These are phyloP conservation scores for Ctena decussata DNA, from an alignment of 2,888 invertebrate genomes.

Conservation along the genomic window DNA sequence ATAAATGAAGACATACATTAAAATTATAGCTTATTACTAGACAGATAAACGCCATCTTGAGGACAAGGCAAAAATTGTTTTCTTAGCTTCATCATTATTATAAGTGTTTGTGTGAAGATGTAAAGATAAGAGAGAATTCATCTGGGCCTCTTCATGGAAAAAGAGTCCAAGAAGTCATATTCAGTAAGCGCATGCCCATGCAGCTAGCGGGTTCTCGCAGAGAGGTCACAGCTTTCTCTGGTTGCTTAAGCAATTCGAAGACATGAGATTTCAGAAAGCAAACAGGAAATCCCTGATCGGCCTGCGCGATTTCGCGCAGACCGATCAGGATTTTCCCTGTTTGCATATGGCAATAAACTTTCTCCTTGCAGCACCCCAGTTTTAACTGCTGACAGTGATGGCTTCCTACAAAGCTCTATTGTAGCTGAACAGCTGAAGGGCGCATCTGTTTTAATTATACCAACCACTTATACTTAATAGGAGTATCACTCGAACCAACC, in stretches of 20 bases:
- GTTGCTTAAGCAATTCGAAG: no score
- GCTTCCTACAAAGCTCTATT: constrained; percentile 12
- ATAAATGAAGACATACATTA: background rate
- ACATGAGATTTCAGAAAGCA: no score
- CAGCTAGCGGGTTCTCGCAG: no score
- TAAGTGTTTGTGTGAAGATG: constrained; percentile 14
- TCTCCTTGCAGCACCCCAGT: no score
- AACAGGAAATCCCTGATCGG: no score
- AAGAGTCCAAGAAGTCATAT: no score
- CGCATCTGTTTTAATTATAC: constrained; percentile 21
- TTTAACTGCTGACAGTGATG: constrained; percentile 5
- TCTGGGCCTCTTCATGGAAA: no score
- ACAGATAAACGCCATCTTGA: constrained; percentile 1
- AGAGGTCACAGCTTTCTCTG: no score
- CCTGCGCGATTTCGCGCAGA: no score
- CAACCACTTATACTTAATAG: constrained; percentile 59
- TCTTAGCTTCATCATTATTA: background rate
- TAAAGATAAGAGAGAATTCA: background rate
- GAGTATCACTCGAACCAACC: constrained; percentile 51
- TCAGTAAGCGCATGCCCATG: no score
- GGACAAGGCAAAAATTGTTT: constrained; percentile 13
- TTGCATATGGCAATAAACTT: no score
- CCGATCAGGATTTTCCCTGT: no score
- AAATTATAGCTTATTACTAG: constrained; percentile 2
- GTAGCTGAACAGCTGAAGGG: constrained; percentile 6